Conservation (phyloP, 1,140 invertebrate genomes). For the Cyclina sinensis region DNA sequence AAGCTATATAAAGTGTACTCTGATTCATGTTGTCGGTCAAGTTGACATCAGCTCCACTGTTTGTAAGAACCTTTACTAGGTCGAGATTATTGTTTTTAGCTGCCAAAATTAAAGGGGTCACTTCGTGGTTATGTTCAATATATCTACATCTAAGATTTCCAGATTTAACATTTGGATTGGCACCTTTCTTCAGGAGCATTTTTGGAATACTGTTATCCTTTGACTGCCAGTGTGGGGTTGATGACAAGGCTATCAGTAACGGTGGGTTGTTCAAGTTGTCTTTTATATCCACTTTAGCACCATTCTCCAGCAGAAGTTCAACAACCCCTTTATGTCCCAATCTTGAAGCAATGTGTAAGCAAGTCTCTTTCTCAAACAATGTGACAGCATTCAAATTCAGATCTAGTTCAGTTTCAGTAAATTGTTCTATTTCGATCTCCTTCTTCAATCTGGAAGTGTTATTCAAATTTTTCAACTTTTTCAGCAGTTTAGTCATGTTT, state of each 20-base stretch:
- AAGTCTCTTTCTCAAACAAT: conserved; percentile 50
- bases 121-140: not conserved
- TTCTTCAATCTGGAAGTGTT: not conserved
- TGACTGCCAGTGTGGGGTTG: not conserved
- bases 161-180: conserved; percentile 42
- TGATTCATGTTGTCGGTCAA: conserved; percentile 21
- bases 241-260: conserved; percentile 31
- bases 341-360: conserved; percentile 57
- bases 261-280: conserved; percentile 38
- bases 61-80: conserved; percentile 34
- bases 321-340: conserved; percentile 38
- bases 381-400: conserved; percentile 55
- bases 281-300: conserved; percentile 35
- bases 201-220: conserved; percentile 33
- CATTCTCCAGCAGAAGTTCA: conserved; percentile 20
- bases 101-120: conserved; percentile 45
- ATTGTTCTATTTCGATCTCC: not conserved
- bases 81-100: conserved; percentile 47
- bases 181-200: conserved; percentile 51
- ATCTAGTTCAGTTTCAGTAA: conserved; percentile 11
- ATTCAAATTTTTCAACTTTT: not conserved
- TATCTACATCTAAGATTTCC: not conserved
- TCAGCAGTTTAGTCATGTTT: conserved; percentile 20
- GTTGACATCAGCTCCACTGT: conserved; percentile 49
- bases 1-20: conserved; percentile 27